A percentile compares a stretch with the other conserved stretches of the same genome.
These are phyloP conservation scores for Dolichallabes microphthalmus DNA, from an alignment of 2,113 vertebrate species.

Conservation along the genomic window DNA sequence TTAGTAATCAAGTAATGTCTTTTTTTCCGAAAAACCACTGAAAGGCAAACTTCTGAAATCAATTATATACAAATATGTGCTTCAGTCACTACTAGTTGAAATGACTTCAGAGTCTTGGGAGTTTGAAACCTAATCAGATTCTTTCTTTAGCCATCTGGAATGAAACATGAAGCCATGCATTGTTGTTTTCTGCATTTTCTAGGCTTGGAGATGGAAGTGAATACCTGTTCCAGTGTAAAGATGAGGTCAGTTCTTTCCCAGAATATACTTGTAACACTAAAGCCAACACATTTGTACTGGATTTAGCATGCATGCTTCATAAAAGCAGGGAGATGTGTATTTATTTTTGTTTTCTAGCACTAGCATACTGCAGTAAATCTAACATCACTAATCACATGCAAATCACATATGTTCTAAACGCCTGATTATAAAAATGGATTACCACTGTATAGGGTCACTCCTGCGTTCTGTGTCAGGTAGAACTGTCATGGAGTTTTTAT, in stretches of 20 bases:
- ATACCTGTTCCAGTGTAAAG: conserved; percentile 95
- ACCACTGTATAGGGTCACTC: neutral
- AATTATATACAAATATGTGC: neutral
- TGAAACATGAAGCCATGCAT: neutral
- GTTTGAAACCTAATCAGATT: neutral
- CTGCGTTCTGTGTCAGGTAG: neutral
- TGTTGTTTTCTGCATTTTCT: conserved; percentile 52
- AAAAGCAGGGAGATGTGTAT: neutral
- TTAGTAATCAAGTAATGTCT: neutral
- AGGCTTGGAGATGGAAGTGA: conserved; percentile 89
- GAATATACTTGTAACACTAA: neutral
- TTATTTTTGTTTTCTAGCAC: neutral
- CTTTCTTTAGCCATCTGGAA: conserved; percentile 15
- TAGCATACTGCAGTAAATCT: neutral
- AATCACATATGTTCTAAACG: neutral
- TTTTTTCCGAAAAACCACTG: neutral
- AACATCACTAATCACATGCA: neutral
- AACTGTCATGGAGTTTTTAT: neutral
- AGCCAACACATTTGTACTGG: neutral
- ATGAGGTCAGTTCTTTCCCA: conserved; percentile 80
- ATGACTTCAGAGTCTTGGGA: neutral
- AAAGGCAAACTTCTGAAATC: neutral
- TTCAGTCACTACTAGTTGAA: neutral
- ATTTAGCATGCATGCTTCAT: neutral
- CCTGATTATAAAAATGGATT: neutral